Evolutionary conservation across 2,888 invertebrate species (phyloP), one percentile per base, ranked within the genome.

Genomic region (Tetragonula carbonaria): DNA sequence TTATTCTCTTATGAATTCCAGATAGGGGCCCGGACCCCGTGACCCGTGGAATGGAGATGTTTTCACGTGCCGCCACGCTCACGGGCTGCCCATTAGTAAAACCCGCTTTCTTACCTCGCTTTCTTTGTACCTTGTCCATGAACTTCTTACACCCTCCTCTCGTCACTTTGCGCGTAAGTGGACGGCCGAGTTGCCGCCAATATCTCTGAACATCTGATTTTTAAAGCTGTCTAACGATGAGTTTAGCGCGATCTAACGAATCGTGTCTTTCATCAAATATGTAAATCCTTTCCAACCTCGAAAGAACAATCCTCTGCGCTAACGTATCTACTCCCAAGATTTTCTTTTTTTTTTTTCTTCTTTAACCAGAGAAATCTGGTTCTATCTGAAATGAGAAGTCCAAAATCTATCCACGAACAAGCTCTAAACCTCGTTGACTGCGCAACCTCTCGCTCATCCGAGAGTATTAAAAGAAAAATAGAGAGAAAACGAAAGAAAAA

Each of bases 1-100:
- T 93, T 93, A 93, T 87, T 93, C 93, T 92, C 92, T 91, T 93
- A 93, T 93, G 92, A 93, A 93, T 93, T 92, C 93, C 90, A 80
- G 81, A 74, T 66, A 51, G 74, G 86, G 84, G 62, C 66, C 73
- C 77, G 88, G 87, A 88, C 86, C 88, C 50, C 88, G 85, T 89
- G 90, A 84, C 82, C 91, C 87, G 85, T 76, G 84, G 87, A 90
- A 92, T 92, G 92, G 92, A 92, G 92, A 92, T 92, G 92, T 92
- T 92, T 89, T 90, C 91, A 86, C 90, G 89, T 91, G 87, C 84
- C 85, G 74, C 82, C 83, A 82, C 75, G 85, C 73, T 71, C 78
- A 79, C 59, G 86, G 74, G 79, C 68, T 62, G n/a, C 76, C 89
- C 91, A 91, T 91, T 92, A 91, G 91, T 90, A 91, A 90, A 85